A percentile compares a stretch with the other conserved stretches of the same genome.
phyloP scores from a whole-genome alignment of 2,797 vertebrate genomes.

The Cryptoblepharus egeriae region DNA sequence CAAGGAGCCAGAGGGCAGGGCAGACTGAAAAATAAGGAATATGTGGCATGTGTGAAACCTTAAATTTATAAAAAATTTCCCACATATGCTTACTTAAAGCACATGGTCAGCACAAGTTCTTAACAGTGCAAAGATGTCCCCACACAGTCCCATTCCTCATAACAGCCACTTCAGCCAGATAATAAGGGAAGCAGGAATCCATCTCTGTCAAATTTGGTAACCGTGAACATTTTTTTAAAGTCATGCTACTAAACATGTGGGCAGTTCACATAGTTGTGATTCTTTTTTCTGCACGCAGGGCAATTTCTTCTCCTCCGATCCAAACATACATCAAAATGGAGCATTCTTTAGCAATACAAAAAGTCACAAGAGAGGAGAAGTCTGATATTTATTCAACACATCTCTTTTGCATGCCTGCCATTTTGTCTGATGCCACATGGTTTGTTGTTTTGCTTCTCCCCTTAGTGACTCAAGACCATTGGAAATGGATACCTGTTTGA shows the following conservation, averaged over 20 bases:
- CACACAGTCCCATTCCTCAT: not conserved
- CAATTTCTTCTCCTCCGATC: constrained; percentile 30
- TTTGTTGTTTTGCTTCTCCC: constrained; percentile 72
- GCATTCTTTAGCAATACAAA: constrained; percentile 64
- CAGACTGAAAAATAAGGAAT: no score
- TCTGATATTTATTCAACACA: constrained; percentile 74
- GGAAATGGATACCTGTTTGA: constrained; percentile 72
- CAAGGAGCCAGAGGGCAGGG: no score
- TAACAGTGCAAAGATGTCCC: not conserved
- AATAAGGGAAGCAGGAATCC: not conserved
- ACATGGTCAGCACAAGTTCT: no score
- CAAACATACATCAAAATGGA: constrained; percentile 31
- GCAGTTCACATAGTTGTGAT: not conserved
- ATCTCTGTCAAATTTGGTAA: not conserved
- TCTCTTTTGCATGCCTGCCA: constrained; percentile 64
- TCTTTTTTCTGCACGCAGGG: not conserved
- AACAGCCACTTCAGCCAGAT: not conserved
- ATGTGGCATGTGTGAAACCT: no score
- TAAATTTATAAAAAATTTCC: not conserved
- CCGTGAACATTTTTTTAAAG: not conserved
- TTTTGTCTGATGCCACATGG: constrained; percentile 71
- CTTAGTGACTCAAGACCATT: constrained; percentile 61
- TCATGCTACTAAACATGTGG: not conserved
- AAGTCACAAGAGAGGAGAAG: constrained; percentile 67
- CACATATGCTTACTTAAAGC: not conserved